Percentiles rank a stretch among this genome's conserved stretches.
phyloP scores from a whole-genome alignment of 2,797 vertebrate genomes.

The Chelonia mydas region DNA sequence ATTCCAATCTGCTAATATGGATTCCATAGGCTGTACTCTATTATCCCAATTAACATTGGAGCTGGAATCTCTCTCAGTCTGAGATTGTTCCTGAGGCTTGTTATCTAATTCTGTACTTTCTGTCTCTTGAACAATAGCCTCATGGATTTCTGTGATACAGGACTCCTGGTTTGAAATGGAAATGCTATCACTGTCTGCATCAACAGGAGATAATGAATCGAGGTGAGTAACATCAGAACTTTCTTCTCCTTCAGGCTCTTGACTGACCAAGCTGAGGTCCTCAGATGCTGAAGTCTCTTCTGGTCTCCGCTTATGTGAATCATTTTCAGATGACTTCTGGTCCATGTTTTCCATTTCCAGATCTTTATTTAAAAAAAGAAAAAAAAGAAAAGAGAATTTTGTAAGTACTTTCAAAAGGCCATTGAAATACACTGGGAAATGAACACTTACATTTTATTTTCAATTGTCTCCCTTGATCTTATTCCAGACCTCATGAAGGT shows the following conservation, averaged over 20 bases:
- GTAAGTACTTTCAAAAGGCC: background rate
- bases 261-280: constrained; percentile 35
- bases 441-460: background rate
- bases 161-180: constrained; percentile 63
- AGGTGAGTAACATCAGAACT: constrained; percentile 24
- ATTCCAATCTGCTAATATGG: constrained; percentile 96
- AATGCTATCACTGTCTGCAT: background rate
- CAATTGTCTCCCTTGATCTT: constrained; percentile 18
- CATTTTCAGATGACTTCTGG: constrained; percentile 78
- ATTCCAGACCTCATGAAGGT: background rate
- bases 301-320: constrained; percentile 75
- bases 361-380: constrained; percentile 66
- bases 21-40: constrained; percentile 89
- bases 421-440: background rate
- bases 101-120: constrained; percentile 69
- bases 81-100: constrained; percentile 81
- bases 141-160: constrained; percentile 11
- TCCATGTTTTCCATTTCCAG: constrained; percentile 81
- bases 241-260: constrained; percentile 64
- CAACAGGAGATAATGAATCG: constrained; percentile 47
- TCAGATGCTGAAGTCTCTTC: constrained; percentile 72
- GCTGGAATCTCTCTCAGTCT: constrained; percentile 76
- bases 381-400: background rate
- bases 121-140: constrained; percentile 51
- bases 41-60: constrained; percentile 79